These are phyloP conservation scores for Zele albiditarsus DNA, from an alignment of 2,888 invertebrate species.

Conservation along the genomic window DNA sequence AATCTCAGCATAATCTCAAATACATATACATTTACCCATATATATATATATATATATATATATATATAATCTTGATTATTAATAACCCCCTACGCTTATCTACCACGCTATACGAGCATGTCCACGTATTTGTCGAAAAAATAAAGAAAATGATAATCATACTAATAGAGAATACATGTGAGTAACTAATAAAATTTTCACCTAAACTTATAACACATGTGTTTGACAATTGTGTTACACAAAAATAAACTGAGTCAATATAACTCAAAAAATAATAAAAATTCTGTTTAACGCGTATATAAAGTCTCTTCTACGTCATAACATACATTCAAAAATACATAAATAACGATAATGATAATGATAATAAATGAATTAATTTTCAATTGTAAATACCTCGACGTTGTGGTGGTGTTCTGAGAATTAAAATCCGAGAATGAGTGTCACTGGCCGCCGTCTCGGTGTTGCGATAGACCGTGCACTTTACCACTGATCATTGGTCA, in stretches of 20 bases:
- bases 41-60: background rate
- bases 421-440: slow-evolving; percentile 48
- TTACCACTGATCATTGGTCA: slow-evolving; percentile 55
- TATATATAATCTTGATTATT: background rate
- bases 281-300: too few species aligned
- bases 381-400: slow-evolving; percentile 45
- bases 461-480: slow-evolving; percentile 53
- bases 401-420: slow-evolving; percentile 14
- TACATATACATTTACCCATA: background rate
- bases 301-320: too few species aligned
- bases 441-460: slow-evolving; percentile 51
- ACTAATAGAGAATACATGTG: background rate
- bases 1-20: slow-evolving; percentile 1
- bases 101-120: background rate
- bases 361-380: background rate
- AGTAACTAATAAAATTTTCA: background rate
- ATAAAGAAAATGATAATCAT: background rate
- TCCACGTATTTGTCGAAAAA: background rate
- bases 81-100: background rate
- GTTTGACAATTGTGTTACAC: background rate
- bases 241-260: background rate
- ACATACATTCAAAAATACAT: background rate
- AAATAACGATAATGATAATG: background rate
- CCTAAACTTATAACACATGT: background rate
- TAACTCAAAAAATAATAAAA: background rate